These are phyloP conservation scores for Phenganax marumi DNA, from an alignment of 92 coral and sea anemone species.

Conservation along the genomic window DNA sequence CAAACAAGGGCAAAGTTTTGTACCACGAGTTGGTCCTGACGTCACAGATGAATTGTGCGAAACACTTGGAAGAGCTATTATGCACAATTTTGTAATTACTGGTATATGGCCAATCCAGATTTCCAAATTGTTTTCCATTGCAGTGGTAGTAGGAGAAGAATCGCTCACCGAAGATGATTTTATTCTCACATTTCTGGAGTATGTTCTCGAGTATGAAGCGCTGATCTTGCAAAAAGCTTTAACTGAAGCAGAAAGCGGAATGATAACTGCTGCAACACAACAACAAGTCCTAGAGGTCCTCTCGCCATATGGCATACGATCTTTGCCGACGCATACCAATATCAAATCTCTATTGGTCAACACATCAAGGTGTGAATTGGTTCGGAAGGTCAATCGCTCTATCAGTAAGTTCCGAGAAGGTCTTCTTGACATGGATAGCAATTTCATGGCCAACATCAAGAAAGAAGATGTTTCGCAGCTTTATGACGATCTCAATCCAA, in stretches of 20 bases:
- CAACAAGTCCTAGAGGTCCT: conserved; percentile 12
- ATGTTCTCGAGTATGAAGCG: conserved; percentile 14
- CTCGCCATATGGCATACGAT: conserved; percentile 22
- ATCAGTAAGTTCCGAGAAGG: not conserved
- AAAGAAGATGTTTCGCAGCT: conserved; percentile 9
- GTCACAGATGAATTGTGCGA: conserved; percentile 25
- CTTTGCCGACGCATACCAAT: conserved; percentile 17
- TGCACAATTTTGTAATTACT: conserved; percentile 23
- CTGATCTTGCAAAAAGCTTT: not conserved
- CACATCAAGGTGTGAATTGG: conserved; percentile 30
- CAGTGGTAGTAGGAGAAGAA: conserved; percentile 7
- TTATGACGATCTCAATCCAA: not conserved
- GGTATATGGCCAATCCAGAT: conserved; percentile 40
- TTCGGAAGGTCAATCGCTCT: conserved; percentile 26
- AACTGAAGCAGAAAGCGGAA: not conserved
- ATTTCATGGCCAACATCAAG: not conserved
- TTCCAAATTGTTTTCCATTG: conserved; percentile 3
- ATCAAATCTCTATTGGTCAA: conserved; percentile 2
- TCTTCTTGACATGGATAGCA: not conserved
- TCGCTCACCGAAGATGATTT: not conserved
- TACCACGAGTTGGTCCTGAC: conserved; percentile 51
- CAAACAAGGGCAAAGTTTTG: conserved; percentile 28
- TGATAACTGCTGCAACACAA: not conserved
- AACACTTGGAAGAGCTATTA: conserved; percentile 38
- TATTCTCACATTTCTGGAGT: conserved; percentile 1